Evolutionary conservation across 2,797 vertebrate genomes (phyloP).

Genomic region (Pseudomugil tenellus): DNA sequence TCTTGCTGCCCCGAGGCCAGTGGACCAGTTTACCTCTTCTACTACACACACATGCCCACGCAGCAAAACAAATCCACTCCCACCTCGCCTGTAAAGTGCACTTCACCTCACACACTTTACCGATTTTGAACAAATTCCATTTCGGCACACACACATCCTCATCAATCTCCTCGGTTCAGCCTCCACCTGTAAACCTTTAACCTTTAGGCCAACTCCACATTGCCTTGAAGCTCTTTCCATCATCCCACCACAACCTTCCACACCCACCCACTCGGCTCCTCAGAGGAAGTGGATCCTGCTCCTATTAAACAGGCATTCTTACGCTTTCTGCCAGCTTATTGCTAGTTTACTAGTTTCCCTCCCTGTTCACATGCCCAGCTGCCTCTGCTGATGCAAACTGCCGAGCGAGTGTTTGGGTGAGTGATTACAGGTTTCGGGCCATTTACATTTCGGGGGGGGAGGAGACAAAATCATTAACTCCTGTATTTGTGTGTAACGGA

Average conservation of each 20-base stretch:
- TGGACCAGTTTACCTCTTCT: conserved; percentile 35
- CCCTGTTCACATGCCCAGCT: conserved; percentile 60
- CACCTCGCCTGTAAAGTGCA: conserved; percentile 41
- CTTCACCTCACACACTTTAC: conserved; percentile 36
- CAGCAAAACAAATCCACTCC: conserved; percentile 53
- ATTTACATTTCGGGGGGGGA: conserved; percentile 13
- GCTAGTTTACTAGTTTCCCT: conserved; percentile 40
- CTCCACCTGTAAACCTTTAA: conserved; percentile 70
- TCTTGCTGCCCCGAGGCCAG: conserved; percentile 57
- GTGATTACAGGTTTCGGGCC: conserved; percentile 48
- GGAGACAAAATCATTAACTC: conserved; percentile 38
- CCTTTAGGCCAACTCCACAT: conserved; percentile 53
- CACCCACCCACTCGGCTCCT: conserved; percentile 32
- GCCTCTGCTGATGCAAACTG: conserved; percentile 70
- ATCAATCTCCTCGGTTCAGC: conserved; percentile 65
- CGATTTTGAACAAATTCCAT: conserved; percentile 69
- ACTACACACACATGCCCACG: conserved; percentile 3
- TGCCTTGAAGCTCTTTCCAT: conserved; percentile 59
- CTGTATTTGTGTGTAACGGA: conserved; percentile 6
- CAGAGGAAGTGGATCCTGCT: conserved; percentile 64
- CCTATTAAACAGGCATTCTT: conserved; percentile 79
- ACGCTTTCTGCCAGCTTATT: conserved; percentile 65
- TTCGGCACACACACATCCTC: conserved; percentile 58
- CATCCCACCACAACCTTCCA: conserved; percentile 39
- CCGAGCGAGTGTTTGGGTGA: conserved; percentile 53